These are phyloP conservation scores for Chymomyza procnemis DNA, from an alignment of 2,888 invertebrate species.

Conservation along the genomic window DNA sequence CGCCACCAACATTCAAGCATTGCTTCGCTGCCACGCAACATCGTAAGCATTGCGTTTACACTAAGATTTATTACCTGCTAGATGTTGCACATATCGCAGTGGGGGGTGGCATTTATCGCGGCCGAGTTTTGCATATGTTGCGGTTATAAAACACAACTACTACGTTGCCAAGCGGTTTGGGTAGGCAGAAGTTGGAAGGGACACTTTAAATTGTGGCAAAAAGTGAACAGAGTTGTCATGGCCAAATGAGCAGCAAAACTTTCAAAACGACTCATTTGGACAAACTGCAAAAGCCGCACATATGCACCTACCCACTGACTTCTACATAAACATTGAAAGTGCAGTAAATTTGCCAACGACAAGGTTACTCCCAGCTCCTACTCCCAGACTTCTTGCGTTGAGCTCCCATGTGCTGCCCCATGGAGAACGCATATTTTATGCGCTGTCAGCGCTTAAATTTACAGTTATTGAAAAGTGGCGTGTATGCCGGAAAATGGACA, in stretches of 20 bases:
- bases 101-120: slow-evolving; percentile 51
- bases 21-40: slow-evolving; percentile 57
- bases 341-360: not conserved
- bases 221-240: not conserved
- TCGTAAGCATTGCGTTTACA: slow-evolving; percentile 69
- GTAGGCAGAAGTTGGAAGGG: too few species aligned
- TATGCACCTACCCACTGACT: not conserved
- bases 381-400: not conserved
- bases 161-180: not conserved
- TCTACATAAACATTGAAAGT: not conserved
- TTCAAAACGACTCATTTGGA: not conserved
- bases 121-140: slow-evolving; percentile 63
- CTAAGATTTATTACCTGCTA: slow-evolving; percentile 72
- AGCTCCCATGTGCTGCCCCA: too few species aligned
- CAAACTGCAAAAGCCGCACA: not conserved
- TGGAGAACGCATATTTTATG: not conserved
- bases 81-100: slow-evolving; percentile 64
- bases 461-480: slow-evolving; percentile 2
- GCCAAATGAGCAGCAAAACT: not conserved
- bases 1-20: slow-evolving; percentile 64
- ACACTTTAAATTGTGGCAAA: not conserved
- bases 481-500: not conserved
- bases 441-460: slow-evolving; percentile 6
- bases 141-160: slow-evolving; percentile 29
- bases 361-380: not conserved